Evolutionary conservation across 2,888 invertebrate species (phyloP).

Genomic region (Dynastes grantii): DNA sequence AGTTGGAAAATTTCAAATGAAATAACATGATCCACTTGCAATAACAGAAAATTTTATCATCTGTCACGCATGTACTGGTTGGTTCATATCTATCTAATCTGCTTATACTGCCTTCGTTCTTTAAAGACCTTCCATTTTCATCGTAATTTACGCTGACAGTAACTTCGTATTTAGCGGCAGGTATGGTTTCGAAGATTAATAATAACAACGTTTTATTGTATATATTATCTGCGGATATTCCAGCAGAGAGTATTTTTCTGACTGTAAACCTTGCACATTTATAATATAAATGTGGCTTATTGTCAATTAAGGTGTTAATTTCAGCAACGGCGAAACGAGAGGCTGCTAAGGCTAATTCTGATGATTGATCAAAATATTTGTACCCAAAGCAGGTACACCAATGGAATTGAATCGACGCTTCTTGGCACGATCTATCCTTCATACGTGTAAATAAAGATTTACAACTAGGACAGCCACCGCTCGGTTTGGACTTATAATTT

Average conservation of each 20-base stretch:
- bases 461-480: conserved; percentile 78
- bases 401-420: conserved; percentile 79
- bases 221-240: conserved; percentile 57
- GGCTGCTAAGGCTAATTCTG: conserved; percentile 72
- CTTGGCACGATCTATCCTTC: conserved; percentile 76
- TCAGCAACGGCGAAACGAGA: conserved; percentile 71
- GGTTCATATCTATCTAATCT: conserved; percentile 73
- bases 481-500: conserved; percentile 61
- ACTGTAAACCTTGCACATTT: conserved; percentile 60
- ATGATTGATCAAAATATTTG: conserved; percentile 69
- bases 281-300: background rate
- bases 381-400: conserved; percentile 85
- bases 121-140: conserved; percentile 60
- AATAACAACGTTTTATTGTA: conserved; percentile 66
- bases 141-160: conserved; percentile 73
- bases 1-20: conserved; percentile 18
- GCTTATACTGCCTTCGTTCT: conserved; percentile 76
- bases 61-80: conserved; percentile 73
- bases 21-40: conserved; percentile 64
- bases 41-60: conserved; percentile 75
- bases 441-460: conserved; percentile 75
- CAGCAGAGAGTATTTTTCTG: conserved; percentile 69
- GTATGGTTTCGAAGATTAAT: conserved; percentile 80
- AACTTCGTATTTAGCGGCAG: conserved; percentile 81
- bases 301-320: conserved; percentile 53